A percentile compares a stretch with the other conserved stretches of the same genome.
These are phyloP conservation scores for Thryonomys swinderianus DNA, from an alignment of 2,113 vertebrate species.

Conservation along the genomic window DNA sequence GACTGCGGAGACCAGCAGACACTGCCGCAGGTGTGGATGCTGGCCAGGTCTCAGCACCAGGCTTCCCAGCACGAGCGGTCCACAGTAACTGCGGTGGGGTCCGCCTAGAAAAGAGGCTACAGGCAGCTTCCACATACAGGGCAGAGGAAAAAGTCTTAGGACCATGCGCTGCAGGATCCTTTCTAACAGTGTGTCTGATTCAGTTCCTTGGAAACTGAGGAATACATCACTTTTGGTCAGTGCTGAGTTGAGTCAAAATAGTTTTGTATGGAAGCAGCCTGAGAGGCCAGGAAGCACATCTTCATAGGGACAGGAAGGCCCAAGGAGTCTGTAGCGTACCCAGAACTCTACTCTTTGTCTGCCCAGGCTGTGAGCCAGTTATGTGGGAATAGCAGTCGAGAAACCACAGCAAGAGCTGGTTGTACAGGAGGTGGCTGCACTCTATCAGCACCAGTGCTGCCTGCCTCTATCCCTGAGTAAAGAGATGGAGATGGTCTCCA, in stretches of 20 bases:
- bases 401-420: not conserved
- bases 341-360: not conserved
- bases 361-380: slow-evolving; percentile 3
- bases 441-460: not conserved
- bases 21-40: not conserved
- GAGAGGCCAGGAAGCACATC: not conserved
- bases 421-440: not conserved
- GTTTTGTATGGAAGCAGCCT: not conserved
- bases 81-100: not conserved
- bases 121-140: not conserved
- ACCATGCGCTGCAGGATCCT: not conserved
- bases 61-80: not conserved
- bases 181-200: not conserved
- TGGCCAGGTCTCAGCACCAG: not conserved
- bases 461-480: not conserved
- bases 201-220: not conserved
- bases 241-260: not conserved
- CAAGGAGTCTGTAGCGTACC: not conserved
- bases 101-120: not conserved
- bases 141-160: not conserved
- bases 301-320: slow-evolving; percentile 14
- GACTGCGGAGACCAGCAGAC: not conserved
- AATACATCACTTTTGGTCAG: not conserved
- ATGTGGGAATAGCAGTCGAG: not conserved
- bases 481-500: not conserved